phyloP scores from a whole-genome alignment of 2,113 vertebrate genomes.

The Syngnathus floridae region DNA sequence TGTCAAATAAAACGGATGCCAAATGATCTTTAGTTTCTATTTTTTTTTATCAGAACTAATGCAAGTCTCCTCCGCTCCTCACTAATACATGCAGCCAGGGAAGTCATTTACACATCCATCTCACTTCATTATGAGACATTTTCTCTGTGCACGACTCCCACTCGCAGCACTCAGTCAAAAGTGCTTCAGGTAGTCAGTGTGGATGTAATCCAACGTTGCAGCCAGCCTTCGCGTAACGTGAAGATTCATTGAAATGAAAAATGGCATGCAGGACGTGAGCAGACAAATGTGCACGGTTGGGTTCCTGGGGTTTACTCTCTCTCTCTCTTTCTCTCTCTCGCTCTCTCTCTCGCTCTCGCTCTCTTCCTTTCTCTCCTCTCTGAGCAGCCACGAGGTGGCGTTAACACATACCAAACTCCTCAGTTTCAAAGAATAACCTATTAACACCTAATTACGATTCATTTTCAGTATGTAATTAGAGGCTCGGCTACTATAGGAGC shows the following conservation, averaged over 20 bases:
- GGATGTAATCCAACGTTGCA: conserved; percentile 21
- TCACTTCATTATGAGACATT: conserved; percentile 40
- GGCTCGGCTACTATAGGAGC: conserved; percentile 21
- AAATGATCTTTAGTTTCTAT: conserved; percentile 9
- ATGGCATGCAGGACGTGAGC: conserved; percentile 15
- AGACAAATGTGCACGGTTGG: conserved; percentile 16
- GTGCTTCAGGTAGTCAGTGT: not conserved
- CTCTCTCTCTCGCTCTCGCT: not conserved
- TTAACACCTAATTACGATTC: conserved; percentile 42
- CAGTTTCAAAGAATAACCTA: conserved; percentile 39
- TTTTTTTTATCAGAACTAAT: conserved; percentile 3
- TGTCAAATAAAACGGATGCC: conserved; percentile 12
- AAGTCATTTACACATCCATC: conserved; percentile 36
- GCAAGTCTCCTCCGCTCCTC: conserved; percentile 9
- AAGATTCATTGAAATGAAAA: conserved; percentile 42
- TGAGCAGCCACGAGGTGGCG: conserved; percentile 66
- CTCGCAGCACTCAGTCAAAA: conserved; percentile 2
- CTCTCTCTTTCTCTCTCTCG: not conserved
- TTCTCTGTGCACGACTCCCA: conserved; percentile 15
- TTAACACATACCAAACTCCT: conserved; percentile 40
- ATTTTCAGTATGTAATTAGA: conserved; percentile 36
- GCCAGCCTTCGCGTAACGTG: conserved; percentile 16
- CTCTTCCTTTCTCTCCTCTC: not conserved
- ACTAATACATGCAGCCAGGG: conserved; percentile 21
- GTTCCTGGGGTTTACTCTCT: conserved; percentile 18